Evolutionary conservation across 2,888 invertebrate species (phyloP).

Genomic region (Trissoscelio sp.): DNA sequence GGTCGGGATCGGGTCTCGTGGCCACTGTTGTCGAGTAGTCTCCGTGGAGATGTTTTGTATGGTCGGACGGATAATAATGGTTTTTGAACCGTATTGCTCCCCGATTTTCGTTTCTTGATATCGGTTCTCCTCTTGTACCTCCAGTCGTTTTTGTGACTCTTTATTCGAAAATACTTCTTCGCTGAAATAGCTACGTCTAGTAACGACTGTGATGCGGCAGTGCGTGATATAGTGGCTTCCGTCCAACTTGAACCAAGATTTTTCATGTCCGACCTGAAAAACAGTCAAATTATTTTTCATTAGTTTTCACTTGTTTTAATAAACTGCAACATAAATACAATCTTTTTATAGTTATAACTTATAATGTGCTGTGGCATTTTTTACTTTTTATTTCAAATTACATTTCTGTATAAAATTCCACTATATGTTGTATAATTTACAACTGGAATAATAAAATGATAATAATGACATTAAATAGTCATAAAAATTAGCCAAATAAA

Average conservation of each 20-base stretch:
- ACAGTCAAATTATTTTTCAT: slow-evolving; percentile 4
- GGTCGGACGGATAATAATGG: slow-evolving; percentile 80
- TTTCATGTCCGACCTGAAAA: slow-evolving; percentile 88
- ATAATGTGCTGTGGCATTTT: no score
- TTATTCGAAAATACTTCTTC: slow-evolving; percentile 75
- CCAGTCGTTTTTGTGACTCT: slow-evolving; percentile 70
- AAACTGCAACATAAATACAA: no score
- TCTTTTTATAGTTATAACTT: no score
- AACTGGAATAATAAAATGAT: no score
- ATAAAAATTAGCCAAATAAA: neutral
- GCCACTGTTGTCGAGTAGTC: slow-evolving; percentile 71
- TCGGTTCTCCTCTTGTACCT: slow-evolving; percentile 71
- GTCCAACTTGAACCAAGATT: slow-evolving; percentile 89
- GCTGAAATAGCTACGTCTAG: slow-evolving; percentile 83
- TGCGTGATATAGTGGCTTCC: slow-evolving; percentile 89
- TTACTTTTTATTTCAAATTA: no score
- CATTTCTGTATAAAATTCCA: no score
- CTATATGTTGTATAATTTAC: no score
- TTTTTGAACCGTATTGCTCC: slow-evolving; percentile 76
- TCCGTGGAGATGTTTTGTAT: slow-evolving; percentile 75
- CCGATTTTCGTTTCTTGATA: slow-evolving; percentile 71
- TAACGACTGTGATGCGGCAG: slow-evolving; percentile 85
- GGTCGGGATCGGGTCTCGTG: slow-evolving; percentile 71
- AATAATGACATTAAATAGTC: no score
- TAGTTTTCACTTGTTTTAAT: no score